Conservation (phyloP, 2,113 vertebrate genomes). For the Callospermophilus lateralis region DNA sequence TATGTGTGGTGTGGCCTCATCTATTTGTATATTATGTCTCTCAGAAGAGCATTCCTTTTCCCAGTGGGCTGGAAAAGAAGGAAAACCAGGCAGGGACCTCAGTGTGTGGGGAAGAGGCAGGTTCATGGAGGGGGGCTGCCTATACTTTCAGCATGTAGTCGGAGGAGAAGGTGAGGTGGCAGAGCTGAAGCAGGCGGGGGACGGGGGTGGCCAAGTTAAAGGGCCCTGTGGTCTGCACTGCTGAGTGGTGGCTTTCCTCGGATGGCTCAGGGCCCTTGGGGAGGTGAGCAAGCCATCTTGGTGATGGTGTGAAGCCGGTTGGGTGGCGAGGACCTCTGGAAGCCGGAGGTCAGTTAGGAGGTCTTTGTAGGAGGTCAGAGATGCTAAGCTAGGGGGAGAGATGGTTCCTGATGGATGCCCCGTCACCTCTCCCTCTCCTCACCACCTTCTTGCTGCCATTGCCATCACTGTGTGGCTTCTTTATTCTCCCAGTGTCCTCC, state of each 20-base stretch:
- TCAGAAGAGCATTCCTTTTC: background rate
- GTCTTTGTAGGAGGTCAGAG: background rate
- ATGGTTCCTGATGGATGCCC: background rate
- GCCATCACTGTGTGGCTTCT: background rate
- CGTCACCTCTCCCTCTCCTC: background rate
- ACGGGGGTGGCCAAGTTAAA: background rate
- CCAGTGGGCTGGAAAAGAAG: background rate
- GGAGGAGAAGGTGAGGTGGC: fast-evolving
- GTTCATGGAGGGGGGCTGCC: background rate
- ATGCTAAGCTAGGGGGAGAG: background rate
- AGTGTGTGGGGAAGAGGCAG: background rate
- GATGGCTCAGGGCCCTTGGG: background rate
- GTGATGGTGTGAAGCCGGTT: background rate
- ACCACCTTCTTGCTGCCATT: background rate
- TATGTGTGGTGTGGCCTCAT: background rate
- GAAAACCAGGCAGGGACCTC: no score
- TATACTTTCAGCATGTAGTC: fast-evolving
- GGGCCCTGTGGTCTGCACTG: background rate
- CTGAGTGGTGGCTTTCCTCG: background rate
- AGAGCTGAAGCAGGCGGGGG: background rate
- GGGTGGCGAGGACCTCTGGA: background rate
- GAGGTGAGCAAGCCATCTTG: background rate
- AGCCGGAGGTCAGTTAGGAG: background rate
- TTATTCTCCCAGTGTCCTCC: background rate
- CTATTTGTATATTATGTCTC: background rate